Evolutionary conservation across 2,113 vertebrate genomes (phyloP).

Genomic region (Mirounga angustirostris): DNA sequence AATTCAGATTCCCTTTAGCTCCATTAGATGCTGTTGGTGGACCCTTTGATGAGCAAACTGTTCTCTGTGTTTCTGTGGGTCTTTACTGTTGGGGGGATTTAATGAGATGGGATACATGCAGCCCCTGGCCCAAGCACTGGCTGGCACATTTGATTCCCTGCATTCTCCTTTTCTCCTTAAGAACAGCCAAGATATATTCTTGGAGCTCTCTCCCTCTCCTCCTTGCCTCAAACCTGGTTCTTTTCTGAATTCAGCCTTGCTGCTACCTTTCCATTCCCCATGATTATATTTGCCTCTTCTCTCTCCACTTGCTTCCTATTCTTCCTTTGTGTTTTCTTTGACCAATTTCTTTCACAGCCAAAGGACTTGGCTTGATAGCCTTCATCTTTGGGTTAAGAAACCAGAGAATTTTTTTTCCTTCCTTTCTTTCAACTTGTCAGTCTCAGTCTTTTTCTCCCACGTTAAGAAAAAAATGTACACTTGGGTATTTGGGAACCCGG

Average conservation of each 20-base stretch:
- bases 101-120: not conserved
- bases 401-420: not conserved
- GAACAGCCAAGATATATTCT: not conserved
- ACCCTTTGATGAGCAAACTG: not conserved
- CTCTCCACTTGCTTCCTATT: not conserved
- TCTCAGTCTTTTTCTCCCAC: not conserved
- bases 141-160: not conserved
- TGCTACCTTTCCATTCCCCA: rapidly evolving
- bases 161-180: not conserved
- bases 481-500: not conserved
- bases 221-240: not conserved
- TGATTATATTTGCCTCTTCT: not conserved
- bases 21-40: rapidly evolving
- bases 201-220: not conserved
- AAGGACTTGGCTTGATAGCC: not conserved
- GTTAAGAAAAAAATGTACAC: not conserved
- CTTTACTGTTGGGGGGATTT: not conserved
- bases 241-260: not conserved
- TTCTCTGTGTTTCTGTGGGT: not conserved
- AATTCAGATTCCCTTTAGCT: not conserved
- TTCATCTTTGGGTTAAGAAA: not conserved
- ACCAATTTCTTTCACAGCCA: not conserved
- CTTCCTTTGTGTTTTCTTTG: not conserved
- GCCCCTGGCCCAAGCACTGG: too few species aligned
- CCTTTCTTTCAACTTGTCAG: not conserved